phyloP scores from a whole-genome alignment of 1,140 invertebrate species.

The Andrena cerasifolii region DNA sequence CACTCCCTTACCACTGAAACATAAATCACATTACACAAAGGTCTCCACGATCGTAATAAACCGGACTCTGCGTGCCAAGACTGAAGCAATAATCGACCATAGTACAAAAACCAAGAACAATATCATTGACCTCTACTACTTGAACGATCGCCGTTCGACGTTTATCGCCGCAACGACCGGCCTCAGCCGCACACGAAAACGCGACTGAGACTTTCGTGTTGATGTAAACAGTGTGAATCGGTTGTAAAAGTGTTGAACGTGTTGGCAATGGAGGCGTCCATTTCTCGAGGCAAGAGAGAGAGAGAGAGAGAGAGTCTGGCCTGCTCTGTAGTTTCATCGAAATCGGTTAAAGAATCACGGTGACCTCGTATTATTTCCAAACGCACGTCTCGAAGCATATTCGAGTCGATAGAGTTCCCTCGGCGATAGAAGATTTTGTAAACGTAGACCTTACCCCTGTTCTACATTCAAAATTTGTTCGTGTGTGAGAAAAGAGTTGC shows the following conservation, averaged over 20 bases:
- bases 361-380: conserved; percentile 7
- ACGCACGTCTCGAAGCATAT: conserved; percentile 51
- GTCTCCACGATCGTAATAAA: conserved; percentile 3
- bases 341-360: conserved; percentile 1
- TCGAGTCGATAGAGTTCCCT: conserved; percentile 69
- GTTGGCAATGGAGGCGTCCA: conserved; percentile 66
- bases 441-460: background rate
- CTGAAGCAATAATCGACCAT: conserved; percentile 28
- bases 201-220: background rate
- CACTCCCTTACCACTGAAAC: background rate
- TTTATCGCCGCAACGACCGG: conserved; percentile 10
- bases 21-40: conserved; percentile 30
- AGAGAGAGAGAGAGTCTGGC: conserved; percentile 80
- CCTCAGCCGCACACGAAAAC: background rate
- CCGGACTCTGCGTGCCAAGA: conserved; percentile 12
- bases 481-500: conserved; percentile 1
- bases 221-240: conserved; percentile 39
- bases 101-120: conserved; percentile 14
- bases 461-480: background rate
- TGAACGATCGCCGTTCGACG: conserved; percentile 26
- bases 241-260: conserved; percentile 67
- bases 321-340: conserved; percentile 65
- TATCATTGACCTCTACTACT: conserved; percentile 34
- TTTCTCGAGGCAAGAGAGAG: conserved; percentile 68
- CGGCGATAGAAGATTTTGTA: conserved; percentile 27